Percentiles rank a stretch among this genome's conserved stretches.
Evolutionary conservation across 1,140 invertebrate genomes (phyloP).

Genomic region (Lutraria rhynchaena): DNA sequence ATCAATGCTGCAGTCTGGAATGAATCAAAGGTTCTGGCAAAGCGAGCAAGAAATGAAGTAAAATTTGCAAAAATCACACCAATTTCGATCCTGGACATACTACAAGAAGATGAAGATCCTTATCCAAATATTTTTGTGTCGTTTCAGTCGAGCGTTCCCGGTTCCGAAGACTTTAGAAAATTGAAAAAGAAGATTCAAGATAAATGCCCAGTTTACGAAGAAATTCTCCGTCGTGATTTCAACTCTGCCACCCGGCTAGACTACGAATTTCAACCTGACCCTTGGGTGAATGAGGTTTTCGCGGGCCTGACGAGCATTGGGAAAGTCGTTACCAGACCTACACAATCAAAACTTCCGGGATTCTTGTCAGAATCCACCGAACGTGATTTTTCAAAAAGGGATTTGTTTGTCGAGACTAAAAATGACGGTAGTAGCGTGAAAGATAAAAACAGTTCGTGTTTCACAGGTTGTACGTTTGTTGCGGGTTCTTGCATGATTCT

Average conservation of each 20-base stretch:
- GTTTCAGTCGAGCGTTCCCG: slow-evolving; percentile 17
- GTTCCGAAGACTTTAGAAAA: slow-evolving; percentile 8
- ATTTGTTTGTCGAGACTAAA: background rate
- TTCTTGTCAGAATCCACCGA: slow-evolving; percentile 27
- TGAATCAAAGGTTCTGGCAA: no score
- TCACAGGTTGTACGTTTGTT: slow-evolving; percentile 38
- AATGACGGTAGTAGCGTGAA: slow-evolving; percentile 3
- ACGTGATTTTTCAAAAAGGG: slow-evolving; percentile 8
- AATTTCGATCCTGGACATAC: no score
- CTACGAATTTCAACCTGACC: slow-evolving; percentile 43
- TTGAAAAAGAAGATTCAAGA: slow-evolving; percentile 29
- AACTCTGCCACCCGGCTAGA: slow-evolving; percentile 20
- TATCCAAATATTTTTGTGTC: background rate
- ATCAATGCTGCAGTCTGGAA: no score
- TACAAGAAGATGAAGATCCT: no score
- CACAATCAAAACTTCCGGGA: slow-evolving; percentile 34
- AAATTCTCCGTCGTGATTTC: slow-evolving; percentile 49
- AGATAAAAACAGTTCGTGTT: slow-evolving; percentile 40
- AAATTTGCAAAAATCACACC: no score
- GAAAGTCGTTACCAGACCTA: slow-evolving; percentile 20
- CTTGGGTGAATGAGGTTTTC: slow-evolving; percentile 20
- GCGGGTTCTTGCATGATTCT: slow-evolving; percentile 25
- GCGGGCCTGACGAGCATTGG: slow-evolving; percentile 18
- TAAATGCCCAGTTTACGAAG: slow-evolving; percentile 56
- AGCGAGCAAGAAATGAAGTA: no score